Base-by-base conservation (phyloP, 2,113 vertebrate species). In the Scartelaos histophorus region DNA sequence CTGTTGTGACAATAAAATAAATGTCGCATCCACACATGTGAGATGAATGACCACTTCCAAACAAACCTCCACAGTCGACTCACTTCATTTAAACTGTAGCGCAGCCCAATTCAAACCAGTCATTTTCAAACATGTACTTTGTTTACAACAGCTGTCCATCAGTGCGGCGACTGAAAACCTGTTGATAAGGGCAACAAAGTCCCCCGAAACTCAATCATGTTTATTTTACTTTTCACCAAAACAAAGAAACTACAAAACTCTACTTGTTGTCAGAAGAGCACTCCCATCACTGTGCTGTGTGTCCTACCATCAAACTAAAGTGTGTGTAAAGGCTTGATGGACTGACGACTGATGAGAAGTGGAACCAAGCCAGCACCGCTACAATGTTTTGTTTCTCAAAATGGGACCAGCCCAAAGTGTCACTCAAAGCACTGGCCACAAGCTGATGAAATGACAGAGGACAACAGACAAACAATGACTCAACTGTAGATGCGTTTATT, bases 351-450 rank as follows among this genome's bases (percentile, higher is more conserved):
- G 57, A 58, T 22, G 49, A 11, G 5, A 22, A 11, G 49, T n/a
- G 72, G 24, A 53, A 75, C 2, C 3, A 53, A 60, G 65, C 53
- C 76, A 78, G 53, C 22, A n/a, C 25, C 54, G 24, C 17, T 49
- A 51, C 3, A 4, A 11, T 67, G 47, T 21, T 65, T n/a, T 19
- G 57, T 58, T 43, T 76, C 56, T 67, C 47, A 70, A 49, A 57
- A 49, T 75, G 65, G 66, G 38, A 75, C 13, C 61, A 56, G 54
- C 67, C 17, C 12, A 57, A 64, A 49, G 46, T 54, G 69, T 49
- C n/a, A 9, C 45, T 46, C 47, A 70, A 67, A 82, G 16, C 17
- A 62, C 35, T 62, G 60, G 38, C 15, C n/a, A 58, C 35, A 22
- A 25, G 19, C n/a, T 19, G 24, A 25, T 22, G 24, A 15, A 24